Percentiles rank a stretch among this genome's conserved stretches.
Evolutionary conservation across 2,888 invertebrate species (phyloP).

Genomic region (Punctoribates punctum): DNA sequence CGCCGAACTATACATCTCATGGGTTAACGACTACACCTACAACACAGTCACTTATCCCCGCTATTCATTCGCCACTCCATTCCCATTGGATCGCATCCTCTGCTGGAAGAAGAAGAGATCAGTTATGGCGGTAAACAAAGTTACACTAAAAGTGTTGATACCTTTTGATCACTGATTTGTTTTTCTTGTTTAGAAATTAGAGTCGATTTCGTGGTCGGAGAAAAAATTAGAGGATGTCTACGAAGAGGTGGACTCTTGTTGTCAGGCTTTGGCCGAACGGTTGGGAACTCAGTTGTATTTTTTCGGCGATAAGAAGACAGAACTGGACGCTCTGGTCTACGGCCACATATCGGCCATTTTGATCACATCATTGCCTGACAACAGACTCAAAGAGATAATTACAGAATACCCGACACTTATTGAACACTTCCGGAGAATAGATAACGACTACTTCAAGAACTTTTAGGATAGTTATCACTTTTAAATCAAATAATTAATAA

Average conservation of each 20-base stretch:
- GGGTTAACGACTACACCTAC: slow-evolving; percentile 75
- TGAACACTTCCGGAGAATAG: slow-evolving; percentile 76
- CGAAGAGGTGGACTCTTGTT: slow-evolving; percentile 72
- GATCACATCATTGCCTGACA: slow-evolving; percentile 80
- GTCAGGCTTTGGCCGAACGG: slow-evolving; percentile 77
- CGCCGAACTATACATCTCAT: slow-evolving; percentile 86
- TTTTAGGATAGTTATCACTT: not conserved
- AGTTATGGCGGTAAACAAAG: slow-evolving; percentile 57
- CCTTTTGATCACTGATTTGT: not conserved
- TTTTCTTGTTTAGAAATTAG: slow-evolving; percentile 62
- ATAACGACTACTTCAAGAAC: slow-evolving; percentile 53
- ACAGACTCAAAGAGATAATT: slow-evolving; percentile 73
- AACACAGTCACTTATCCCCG: slow-evolving; percentile 75
- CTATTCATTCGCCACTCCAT: slow-evolving; percentile 85
- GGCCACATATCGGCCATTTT: slow-evolving; percentile 94
- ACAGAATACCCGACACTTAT: slow-evolving; percentile 68
- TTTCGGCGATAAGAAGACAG: slow-evolving; percentile 65
- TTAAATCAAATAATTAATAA: no score
- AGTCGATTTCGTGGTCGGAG: slow-evolving; percentile 74
- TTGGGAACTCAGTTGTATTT: slow-evolving; percentile 76
- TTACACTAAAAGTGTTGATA: not conserved
- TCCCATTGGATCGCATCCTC: slow-evolving; percentile 80
- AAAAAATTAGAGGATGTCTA: slow-evolving; percentile 56
- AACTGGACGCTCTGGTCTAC: slow-evolving; percentile 91
- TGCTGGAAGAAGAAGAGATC: slow-evolving; percentile 68